phyloP scores from a whole-genome alignment of 2,888 invertebrate species.

The Electrophaes corylata region DNA sequence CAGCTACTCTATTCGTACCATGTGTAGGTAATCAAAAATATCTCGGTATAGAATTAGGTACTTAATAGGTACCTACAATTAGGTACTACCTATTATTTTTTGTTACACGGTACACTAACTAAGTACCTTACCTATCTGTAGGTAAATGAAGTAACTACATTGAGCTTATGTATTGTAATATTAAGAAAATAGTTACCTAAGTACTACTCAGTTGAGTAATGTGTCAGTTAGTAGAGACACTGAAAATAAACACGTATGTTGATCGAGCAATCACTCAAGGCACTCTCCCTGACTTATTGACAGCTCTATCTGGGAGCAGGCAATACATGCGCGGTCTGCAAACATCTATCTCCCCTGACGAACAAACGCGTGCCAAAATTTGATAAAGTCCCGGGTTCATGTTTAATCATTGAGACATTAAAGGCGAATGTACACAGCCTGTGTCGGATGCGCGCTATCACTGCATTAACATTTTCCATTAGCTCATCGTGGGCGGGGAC shows the following conservation, averaged over 20 bases:
- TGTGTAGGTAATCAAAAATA: too few relatives aligned
- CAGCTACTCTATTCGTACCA: too few relatives aligned
- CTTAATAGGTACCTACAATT: too few relatives aligned
- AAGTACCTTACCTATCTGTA: too few relatives aligned
- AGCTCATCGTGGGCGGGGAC: slow-evolving; percentile 47
- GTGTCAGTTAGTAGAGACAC: slow-evolving; percentile 2
- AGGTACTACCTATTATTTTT: too few relatives aligned
- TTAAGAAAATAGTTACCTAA: too few relatives aligned
- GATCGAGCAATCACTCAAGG: slow-evolving; percentile 76
- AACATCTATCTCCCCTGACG: slow-evolving; percentile 70
- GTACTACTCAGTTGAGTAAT: too few relatives aligned
- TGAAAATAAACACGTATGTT: slow-evolving; percentile 58
- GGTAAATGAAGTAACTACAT: too few relatives aligned
- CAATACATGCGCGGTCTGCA: slow-evolving; percentile 73
- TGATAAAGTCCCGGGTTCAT: slow-evolving; percentile 80
- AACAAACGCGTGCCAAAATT: slow-evolving; percentile 81
- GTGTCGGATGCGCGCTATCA: slow-evolving; percentile 49
- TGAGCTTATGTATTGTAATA: too few relatives aligned
- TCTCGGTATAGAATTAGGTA: too few relatives aligned
- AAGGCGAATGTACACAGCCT: slow-evolving; percentile 59
- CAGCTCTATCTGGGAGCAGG: slow-evolving; percentile 72
- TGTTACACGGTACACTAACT: too few relatives aligned
- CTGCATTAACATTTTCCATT: slow-evolving; percentile 76
- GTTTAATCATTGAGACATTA: slow-evolving; percentile 79
- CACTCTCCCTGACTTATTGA: slow-evolving; percentile 70